Base-by-base conservation (phyloP, 2,113 vertebrate species). In the Porphyrio hochstetteri region DNA sequence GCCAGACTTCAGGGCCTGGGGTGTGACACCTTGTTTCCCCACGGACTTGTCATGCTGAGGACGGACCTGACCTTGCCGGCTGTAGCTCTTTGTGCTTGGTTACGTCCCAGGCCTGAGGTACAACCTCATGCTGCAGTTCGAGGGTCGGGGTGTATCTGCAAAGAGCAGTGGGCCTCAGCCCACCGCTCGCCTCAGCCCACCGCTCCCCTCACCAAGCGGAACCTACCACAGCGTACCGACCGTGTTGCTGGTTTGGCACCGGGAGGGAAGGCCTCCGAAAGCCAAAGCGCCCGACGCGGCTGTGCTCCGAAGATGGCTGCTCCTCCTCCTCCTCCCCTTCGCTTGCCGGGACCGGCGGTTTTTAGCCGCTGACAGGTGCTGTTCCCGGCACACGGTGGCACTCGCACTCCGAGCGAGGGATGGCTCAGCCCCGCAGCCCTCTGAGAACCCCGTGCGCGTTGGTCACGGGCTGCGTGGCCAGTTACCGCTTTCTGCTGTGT, bases 331-430 rank as follows among this genome's bases (percentile, higher is more conserved):
- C 12, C n/a, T 28, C 13, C 52, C 18, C 0, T 15, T n/a, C 5
- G 8, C 10, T 63, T 16, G 36, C 31, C 40, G 6, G 42, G 27
- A 24, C 24, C 3, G 31, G 24, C 24, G 33, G 6, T 1, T 50
- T 71, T 31, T 16, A 48, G 31, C 48, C 35, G 1, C 2, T 13
- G 64, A 2, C 44, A 42, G 12, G 59, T 86, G 11, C 61, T 1
- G 1, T 29, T 93, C 82, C 44, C 65, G 68, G 80, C 95, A 93
- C 90, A 56, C 86, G 95, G 88, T 93, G 95, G 95, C 95, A 71
- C 85, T 88, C 78, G 1, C 9, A 35, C 86, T 63, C 85, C 72
- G 14, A 65, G 48, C 21, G 19, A 75, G 33, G 40, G 14, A 23
- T 40, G 65, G 31, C 23, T 35, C 63, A 78, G 19, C 52, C 42